Base-by-base conservation (phyloP, 2,797 vertebrate species). In the Rhynchotus rufescens region DNA sequence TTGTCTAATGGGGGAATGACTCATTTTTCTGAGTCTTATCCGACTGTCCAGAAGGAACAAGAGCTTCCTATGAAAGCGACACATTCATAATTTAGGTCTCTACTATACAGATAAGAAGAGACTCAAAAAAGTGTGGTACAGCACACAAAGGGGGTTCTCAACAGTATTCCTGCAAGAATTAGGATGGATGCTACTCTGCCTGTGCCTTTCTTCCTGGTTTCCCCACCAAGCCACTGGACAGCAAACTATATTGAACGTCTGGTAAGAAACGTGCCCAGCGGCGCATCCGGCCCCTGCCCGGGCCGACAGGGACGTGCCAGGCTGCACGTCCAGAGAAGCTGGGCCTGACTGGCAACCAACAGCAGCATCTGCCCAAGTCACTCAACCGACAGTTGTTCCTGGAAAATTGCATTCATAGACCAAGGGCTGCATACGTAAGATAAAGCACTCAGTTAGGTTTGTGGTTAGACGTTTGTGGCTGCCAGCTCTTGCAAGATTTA, bases 361-460 rank as follows among this genome's bases (percentile, higher is more conserved):
- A 1, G 21, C 22, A 23, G 54, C 54, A 84, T 77, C 65, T 86
- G 54, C 42, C 79, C 68, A 54, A 87, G 47, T 3, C 28, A 49
- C 73, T 65, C 74, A 91, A 91, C 78, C 30, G 44, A 67, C 2
- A 0, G 72, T 19, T 65, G 42, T 61, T 91, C 80, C 67, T 77
- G 49, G 83, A 89, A 89, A 81, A 54, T 30, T 67, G n/a, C 23
- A 36, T 74, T 80, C 71, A 7, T 15, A 74, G 76, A 30, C 72
- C 73, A 64, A 73, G 40, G 25, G 8, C 28, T 95, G 94, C 15
- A 28, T 16, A 30, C 3, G 20, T 5, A 51, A 94, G 95, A 96
- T 96, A 95, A 95, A 87, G 51, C 8, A 54, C 89, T 95, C 94
- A 10, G 94, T 95, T 93, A 49, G 10, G 40, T 28, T 90, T 89